These are phyloP conservation scores for Slavum lentiscoides DNA, from an alignment of 2,888 invertebrate genomes.

Conservation along the genomic window DNA sequence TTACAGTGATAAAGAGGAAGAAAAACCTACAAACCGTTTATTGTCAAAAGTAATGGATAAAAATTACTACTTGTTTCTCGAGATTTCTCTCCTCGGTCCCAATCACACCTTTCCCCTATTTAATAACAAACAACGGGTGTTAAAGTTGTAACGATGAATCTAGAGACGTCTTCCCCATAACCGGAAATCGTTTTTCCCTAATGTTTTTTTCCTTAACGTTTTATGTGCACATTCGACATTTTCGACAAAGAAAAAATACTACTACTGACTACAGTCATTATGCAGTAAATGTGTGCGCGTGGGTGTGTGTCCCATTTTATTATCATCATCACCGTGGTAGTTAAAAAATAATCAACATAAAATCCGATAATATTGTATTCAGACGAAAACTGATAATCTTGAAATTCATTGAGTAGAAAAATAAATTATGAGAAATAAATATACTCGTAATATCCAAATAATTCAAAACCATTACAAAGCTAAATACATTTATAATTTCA, in stretches of 20 bases:
- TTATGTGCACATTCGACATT: slow-evolving; percentile 2
- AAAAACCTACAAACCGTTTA: slow-evolving; percentile 36
- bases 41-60: slow-evolving; percentile 36
- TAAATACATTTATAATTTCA: no score
- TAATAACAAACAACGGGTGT: slow-evolving; percentile 37
- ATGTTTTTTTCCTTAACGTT: slow-evolving; percentile 32
- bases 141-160: slow-evolving; percentile 28
- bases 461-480: no score
- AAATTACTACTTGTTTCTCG: slow-evolving; percentile 22
- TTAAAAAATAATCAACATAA: slow-evolving; percentile 10
- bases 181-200: slow-evolving; percentile 21
- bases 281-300: background rate
- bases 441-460: background rate
- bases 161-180: slow-evolving; percentile 19
- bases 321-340: background rate
- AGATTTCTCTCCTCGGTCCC: slow-evolving; percentile 27
- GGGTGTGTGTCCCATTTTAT: background rate
- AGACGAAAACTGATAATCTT: background rate
- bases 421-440: background rate
- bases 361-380: background rate
- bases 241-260: slow-evolving; percentile 11
- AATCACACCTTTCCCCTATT: slow-evolving; percentile 1
- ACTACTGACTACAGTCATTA: background rate
- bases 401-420: background rate
- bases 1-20: slow-evolving; percentile 26